Base-by-base conservation (phyloP, 1,140 invertebrate species). In the Brachionus rotundiformis region DNA sequence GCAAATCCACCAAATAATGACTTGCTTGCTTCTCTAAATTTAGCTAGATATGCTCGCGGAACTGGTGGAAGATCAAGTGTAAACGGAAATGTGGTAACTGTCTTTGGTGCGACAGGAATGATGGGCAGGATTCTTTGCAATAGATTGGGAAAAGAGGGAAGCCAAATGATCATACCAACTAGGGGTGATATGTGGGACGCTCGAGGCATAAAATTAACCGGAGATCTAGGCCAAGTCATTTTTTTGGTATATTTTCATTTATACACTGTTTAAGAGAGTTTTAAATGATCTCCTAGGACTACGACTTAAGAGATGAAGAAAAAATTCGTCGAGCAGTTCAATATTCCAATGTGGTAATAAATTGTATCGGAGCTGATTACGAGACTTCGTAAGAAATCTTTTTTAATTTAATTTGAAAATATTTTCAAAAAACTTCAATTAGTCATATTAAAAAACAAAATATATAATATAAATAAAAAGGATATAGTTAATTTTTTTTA, bases 341-440 rank as follows among this genome's bases (percentile, higher is more conserved):
- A 85, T 94, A 99, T 89, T 98, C 96, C 0, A 98, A 98, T 90
- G 93, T 98, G 82, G 97, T 99, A 0, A 92, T 99, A 83, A 99
- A 99, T 88, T 89, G 98, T 41, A 91, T 99, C 84, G 96, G 96
- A 25, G 90, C 92, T 73, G 92, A 96, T 83, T 95, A 92, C 89
- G 94, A 96, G 87, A 99, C 96, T 0, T 93, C 90, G 89, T 91
- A 86, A 84, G 82, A 63, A 10, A 39, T 44, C 1, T 29, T 8
- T 65, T 41, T 84, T 82, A 36, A 61, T 27, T 82, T n/a, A 44
- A 77, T 54, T 83, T 36, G 63, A n/a, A n/a, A n/a, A n/a, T n/a
- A n/a, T n/a, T n/a, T n/a, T n/a, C n/a, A n/a, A n/a, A n/a, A n/a
- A n/a, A n/a, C n/a, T n/a, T n/a, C n/a, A n/a, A n/a, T n/a, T n/a